Conservation (phyloP, 23 tunicate species). For the Trididemnum miniatum region DNA sequence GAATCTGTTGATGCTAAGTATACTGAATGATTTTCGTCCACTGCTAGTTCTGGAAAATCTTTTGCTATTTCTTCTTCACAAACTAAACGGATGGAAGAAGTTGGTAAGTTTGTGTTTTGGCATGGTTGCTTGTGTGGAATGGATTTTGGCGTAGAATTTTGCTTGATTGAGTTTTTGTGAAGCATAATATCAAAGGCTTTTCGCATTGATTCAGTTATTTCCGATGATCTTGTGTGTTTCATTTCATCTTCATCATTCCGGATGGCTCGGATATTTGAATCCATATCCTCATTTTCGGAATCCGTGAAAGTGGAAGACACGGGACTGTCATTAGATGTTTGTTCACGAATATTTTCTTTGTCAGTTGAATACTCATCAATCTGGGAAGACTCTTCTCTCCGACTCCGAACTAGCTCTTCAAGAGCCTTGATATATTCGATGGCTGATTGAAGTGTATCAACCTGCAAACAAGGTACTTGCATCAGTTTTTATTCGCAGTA, state of each 20-base stretch:
- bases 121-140: neutral
- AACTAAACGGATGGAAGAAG: neutral
- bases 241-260: neutral
- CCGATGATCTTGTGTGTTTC: neutral
- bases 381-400: constrained; percentile 3
- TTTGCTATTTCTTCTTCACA: neutral
- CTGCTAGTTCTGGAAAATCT: neutral
- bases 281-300: constrained; percentile 13
- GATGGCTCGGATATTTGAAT: neutral
- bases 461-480: too few species aligned
- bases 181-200: constrained; percentile 56
- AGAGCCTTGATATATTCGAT: constrained; percentile 92
- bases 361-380: neutral
- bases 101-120: too few species aligned
- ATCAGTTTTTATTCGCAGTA: neutral
- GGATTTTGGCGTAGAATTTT: neutral
- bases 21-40: neutral
- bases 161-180: constrained; percentile 18
- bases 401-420: constrained; percentile 58
- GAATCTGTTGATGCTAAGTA: neutral
- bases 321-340: neutral
- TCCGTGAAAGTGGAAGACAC: neutral
- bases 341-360: neutral
- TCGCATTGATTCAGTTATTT: constrained; percentile 45
- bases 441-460: constrained; percentile 93